Evolutionary conservation across 2,888 invertebrate genomes (phyloP).

Genomic region (Phengaris arion): DNA sequence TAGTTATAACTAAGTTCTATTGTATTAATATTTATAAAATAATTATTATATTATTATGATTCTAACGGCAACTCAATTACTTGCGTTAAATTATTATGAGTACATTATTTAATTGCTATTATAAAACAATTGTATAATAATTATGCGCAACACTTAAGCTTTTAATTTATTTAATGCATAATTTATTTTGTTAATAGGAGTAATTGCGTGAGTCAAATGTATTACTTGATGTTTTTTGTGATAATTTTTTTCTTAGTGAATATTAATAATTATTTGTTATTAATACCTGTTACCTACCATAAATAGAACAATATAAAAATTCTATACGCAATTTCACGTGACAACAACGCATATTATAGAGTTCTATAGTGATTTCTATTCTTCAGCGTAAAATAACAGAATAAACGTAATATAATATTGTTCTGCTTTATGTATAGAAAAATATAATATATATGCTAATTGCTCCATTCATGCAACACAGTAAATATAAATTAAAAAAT

Average conservation of each 20-base stretch:
- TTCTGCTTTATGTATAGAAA: too few relatives aligned
- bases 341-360: too few relatives aligned
- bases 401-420: too few relatives aligned
- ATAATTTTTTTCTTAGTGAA: not conserved
- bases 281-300: not conserved
- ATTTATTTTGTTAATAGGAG: not conserved
- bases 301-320: not conserved
- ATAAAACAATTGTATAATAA: not conserved
- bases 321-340: not conserved
- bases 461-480: too few relatives aligned
- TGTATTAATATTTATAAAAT: not conserved
- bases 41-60: not conserved
- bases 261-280: not conserved
- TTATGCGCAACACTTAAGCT: not conserved
- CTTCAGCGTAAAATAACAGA: too few relatives aligned
- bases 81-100: constrained; percentile 7
- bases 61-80: not conserved
- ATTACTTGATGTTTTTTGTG: too few relatives aligned
- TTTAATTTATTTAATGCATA: constrained; percentile 13
- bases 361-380: too few relatives aligned
- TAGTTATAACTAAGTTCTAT: not conserved
- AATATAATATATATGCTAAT: too few relatives aligned
- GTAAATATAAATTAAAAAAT: too few relatives aligned
- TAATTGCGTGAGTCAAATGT: not conserved
- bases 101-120: constrained; percentile 1